Percentiles rank a stretch among this genome's conserved stretches.
phyloP scores from a whole-genome alignment of 2,888 invertebrate genomes.

The Drosophila crucigera region DNA sequence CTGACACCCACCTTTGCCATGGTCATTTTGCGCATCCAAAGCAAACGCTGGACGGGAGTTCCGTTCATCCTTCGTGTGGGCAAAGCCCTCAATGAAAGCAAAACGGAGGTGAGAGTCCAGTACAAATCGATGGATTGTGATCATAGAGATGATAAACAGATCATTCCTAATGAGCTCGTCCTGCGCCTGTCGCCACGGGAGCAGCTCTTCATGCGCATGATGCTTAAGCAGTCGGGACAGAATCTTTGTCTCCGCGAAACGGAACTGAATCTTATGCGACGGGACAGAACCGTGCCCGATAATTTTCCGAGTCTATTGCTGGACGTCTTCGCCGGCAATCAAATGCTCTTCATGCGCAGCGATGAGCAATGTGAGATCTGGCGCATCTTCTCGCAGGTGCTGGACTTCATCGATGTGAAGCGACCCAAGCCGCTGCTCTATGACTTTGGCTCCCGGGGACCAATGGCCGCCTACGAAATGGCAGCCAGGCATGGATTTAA shows the following conservation, averaged over 20 bases:
- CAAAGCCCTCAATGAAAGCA: conserved; percentile 61
- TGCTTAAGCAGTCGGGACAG: conserved; percentile 52
- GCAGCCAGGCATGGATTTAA: conserved; percentile 57
- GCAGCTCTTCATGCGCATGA: conserved; percentile 69
- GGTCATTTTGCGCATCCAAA: conserved; percentile 54
- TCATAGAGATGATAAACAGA: background rate
- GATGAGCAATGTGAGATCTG: conserved; percentile 72
- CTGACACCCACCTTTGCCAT: conserved; percentile 65
- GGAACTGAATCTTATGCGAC: conserved; percentile 42
- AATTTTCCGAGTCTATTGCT: conserved; percentile 44
- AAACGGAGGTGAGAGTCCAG: conserved; percentile 62
- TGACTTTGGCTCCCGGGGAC: conserved; percentile 59
- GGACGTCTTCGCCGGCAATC: conserved; percentile 61
- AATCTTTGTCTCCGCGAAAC: conserved; percentile 48
- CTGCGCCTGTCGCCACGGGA: conserved; percentile 53
- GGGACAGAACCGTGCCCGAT: conserved; percentile 8
- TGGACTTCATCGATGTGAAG: conserved; percentile 53
- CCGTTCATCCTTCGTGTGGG: conserved; percentile 68
- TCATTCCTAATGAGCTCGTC: conserved; percentile 59
- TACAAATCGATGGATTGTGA: conserved; percentile 58
- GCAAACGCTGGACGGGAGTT: conserved; percentile 62
- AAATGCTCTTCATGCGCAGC: conserved; percentile 71
- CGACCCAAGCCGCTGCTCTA: conserved; percentile 53
- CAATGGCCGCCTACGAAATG: conserved; percentile 55
- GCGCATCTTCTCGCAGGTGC: conserved; percentile 66